phyloP scores from a whole-genome alignment of 2,797 vertebrate genomes.

The Lithobates pipiens region DNA sequence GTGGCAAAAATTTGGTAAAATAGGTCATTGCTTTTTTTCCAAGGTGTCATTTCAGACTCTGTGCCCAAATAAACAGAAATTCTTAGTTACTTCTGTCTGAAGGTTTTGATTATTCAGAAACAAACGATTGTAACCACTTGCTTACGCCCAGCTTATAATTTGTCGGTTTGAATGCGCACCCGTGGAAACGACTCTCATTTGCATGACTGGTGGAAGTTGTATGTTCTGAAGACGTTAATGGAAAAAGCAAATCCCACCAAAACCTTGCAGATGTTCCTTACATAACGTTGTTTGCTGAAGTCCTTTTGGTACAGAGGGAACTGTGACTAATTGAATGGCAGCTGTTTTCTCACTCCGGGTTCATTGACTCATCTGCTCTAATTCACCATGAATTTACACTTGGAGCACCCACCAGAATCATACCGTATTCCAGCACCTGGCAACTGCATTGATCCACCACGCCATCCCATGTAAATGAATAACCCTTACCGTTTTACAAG shows the following conservation, averaged over 20 bases:
- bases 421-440: constrained; percentile 28
- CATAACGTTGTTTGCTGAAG: neutral
- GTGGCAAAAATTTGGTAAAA: no score
- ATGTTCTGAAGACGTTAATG: neutral
- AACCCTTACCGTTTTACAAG: neutral
- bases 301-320: neutral
- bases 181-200: neutral
- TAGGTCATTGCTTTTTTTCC: no score
- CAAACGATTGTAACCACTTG: no score
- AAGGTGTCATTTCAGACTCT: no score
- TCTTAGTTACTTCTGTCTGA: no score
- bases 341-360: constrained; percentile 38
- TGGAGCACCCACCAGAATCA: neutral
- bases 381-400: constrained; percentile 33
- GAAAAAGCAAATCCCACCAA: neutral
- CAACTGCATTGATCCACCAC: constrained; percentile 7
- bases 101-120: no score
- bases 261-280: neutral
- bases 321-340: constrained; percentile 45
- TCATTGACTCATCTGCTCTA: constrained; percentile 40
- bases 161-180: no score
- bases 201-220: neutral
- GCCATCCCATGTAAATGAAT: constrained; percentile 12
- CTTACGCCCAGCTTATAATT: no score
- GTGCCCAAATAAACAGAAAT: no score